Evolutionary conservation across 2,888 invertebrate species (phyloP).

Genomic region (Eilema depressum): DNA sequence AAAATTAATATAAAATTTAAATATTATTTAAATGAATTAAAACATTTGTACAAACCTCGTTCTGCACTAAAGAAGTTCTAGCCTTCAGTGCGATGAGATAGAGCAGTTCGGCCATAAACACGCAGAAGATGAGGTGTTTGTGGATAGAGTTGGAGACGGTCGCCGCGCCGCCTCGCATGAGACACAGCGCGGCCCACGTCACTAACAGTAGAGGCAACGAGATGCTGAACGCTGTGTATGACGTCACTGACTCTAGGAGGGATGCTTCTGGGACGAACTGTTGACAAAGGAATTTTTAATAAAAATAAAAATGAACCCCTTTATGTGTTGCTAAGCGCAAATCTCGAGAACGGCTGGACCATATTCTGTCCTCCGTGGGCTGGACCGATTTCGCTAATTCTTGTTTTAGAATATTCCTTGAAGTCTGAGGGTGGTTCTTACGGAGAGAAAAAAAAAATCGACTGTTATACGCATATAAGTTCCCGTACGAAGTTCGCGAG

Average conservation of each 20-base stretch:
- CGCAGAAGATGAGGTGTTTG: slow-evolving; percentile 96
- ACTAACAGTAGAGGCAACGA: slow-evolving; percentile 93
- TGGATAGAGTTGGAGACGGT: slow-evolving; percentile 98
- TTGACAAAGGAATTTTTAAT: slow-evolving; percentile 34
- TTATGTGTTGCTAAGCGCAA: no score
- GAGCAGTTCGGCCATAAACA: slow-evolving; percentile 94
- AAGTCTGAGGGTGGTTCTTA: no score
- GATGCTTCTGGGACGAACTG: slow-evolving; percentile 95
- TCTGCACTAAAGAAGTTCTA: slow-evolving; percentile 92
- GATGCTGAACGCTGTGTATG: slow-evolving; percentile 95
- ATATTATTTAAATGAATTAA: no score
- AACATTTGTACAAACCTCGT: slow-evolving; percentile 88
- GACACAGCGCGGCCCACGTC: slow-evolving; percentile 93
- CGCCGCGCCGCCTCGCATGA: slow-evolving; percentile 93
- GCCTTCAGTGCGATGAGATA: slow-evolving; percentile 96
- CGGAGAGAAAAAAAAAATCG: no score
- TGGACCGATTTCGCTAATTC: no score
- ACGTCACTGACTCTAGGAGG: slow-evolving; percentile 93
- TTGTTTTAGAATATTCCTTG: no score
- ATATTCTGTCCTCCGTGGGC: no score
- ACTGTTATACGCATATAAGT: no score
- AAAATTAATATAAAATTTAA: no score
- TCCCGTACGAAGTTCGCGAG: no score
- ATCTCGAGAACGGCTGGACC: no score
- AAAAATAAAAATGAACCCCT: no score